A percentile compares a stretch with the other conserved stretches of the same genome.
phyloP scores from a whole-genome alignment of 2,888 invertebrate genomes.

The Lasioglossum figueresi region DNA sequence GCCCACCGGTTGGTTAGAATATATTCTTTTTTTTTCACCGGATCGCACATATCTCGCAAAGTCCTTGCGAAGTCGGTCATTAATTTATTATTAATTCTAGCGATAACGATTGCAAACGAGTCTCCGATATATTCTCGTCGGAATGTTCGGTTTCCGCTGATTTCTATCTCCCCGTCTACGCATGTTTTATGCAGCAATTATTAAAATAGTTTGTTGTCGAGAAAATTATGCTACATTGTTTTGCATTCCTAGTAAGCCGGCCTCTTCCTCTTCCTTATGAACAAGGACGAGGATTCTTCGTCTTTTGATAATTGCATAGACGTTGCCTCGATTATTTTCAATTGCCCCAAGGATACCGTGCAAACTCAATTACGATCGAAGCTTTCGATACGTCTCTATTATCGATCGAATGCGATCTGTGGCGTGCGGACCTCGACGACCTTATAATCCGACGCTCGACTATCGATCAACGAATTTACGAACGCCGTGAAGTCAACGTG shows the following conservation, averaged over 20 bases:
- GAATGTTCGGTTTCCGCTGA: background rate
- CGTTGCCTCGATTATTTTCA: constrained; percentile 56
- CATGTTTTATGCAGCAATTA: background rate
- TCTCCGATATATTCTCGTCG: background rate
- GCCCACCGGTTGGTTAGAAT: background rate
- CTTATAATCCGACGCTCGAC: constrained; percentile 3
- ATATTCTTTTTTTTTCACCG: background rate
- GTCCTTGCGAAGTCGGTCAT: background rate
- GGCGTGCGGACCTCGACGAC: constrained; percentile 11
- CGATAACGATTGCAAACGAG: background rate
- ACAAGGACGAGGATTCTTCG: constrained; percentile 44
- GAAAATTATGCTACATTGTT: constrained; percentile 9
- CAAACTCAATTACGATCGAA: constrained; percentile 54
- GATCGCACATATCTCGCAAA: background rate
- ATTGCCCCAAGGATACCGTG: constrained; percentile 40
- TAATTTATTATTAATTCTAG: background rate
- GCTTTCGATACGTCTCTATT: constrained; percentile 40
- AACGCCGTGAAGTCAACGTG: background rate
- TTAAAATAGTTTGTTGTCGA: constrained; percentile 6
- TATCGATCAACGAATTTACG: background rate
- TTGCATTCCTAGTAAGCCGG: constrained; percentile 20
- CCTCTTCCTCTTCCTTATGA: constrained; percentile 32
- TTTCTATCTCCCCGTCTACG: background rate
- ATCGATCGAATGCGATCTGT: constrained; percentile 33
- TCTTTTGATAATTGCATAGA: constrained; percentile 52